phyloP scores from a whole-genome alignment of 2,797 vertebrate species.

The Selene dorsalis region DNA sequence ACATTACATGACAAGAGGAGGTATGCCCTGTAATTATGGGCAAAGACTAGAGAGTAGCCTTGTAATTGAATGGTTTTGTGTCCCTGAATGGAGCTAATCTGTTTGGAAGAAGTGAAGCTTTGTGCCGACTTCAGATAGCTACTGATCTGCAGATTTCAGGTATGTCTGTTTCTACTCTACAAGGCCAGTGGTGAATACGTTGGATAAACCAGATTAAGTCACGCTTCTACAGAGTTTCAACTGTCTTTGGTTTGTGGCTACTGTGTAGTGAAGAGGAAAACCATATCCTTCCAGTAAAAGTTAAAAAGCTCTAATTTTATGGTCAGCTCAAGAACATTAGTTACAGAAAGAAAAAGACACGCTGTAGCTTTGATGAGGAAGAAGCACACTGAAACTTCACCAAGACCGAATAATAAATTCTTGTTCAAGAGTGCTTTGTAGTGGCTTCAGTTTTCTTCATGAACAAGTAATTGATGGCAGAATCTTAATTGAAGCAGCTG shows the following conservation, averaged over 20 bases:
- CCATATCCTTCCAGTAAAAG: constrained; percentile 13
- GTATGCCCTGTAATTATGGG: constrained; percentile 27
- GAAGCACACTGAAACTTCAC: constrained; percentile 13
- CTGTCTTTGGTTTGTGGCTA: constrained; percentile 24
- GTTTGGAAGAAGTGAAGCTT: constrained; percentile 3
- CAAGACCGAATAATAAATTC: constrained; percentile 21
- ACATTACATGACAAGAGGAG: constrained; percentile 54
- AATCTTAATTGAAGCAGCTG: constrained; percentile 28
- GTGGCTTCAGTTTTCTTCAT: constrained; percentile 17
- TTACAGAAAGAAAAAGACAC: constrained; percentile 27
- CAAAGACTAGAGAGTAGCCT: constrained; percentile 38
- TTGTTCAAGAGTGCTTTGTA: constrained; percentile 1
- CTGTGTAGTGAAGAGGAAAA: constrained; percentile 29
- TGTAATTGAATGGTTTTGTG: not conserved
- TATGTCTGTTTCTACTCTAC: not conserved
- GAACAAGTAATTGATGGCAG: not conserved
- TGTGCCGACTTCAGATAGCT: constrained; percentile 4
- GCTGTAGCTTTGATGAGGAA: constrained; percentile 29
- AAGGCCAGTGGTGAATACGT: not conserved
- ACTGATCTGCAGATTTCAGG: not conserved
- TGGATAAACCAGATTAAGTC: not conserved
- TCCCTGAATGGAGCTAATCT: not conserved
- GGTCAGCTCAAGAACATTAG: constrained; percentile 9
- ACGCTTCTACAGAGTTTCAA: not conserved
- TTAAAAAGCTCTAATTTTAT: constrained; percentile 28